A percentile compares a stretch with the other conserved stretches of the same genome.
phyloP scores from a whole-genome alignment of 2,113 vertebrate species.

The Salvator merianae region DNA sequence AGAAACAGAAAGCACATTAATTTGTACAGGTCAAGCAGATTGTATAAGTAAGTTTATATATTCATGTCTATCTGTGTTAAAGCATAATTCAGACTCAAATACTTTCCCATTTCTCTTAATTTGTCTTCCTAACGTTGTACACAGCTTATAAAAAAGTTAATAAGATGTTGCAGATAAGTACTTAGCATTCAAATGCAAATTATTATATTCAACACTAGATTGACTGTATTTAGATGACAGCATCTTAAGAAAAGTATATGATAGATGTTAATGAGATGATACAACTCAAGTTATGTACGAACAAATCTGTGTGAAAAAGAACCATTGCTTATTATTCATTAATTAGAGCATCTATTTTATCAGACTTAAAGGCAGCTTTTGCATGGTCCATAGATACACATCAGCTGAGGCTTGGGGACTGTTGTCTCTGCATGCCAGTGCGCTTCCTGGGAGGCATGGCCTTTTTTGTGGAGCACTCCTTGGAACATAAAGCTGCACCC shows the following conservation, averaged over 20 bases:
- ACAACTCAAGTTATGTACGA: neutral
- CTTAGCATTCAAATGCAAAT: conserved; percentile 10
- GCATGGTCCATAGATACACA: no score
- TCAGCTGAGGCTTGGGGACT: no score
- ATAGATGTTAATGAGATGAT: neutral
- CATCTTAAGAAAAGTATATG: neutral
- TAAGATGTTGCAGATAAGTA: neutral
- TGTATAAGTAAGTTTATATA: no score
- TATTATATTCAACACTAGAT: neutral
- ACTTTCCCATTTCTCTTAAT: neutral
- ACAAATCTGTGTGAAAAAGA: neutral
- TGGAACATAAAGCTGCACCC: no score
- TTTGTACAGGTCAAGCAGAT: no score
- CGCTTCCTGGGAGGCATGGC: no score
- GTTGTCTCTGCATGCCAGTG: no score
- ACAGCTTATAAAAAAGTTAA: neutral
- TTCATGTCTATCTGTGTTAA: no score
- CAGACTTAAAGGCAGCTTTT: no score
- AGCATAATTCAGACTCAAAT: neutral
- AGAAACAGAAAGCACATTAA: no score
- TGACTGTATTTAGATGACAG: neutral
- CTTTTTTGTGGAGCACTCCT: no score
- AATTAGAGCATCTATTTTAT: neutral
- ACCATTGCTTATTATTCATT: neutral
- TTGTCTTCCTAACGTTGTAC: neutral